Evolutionary conservation across 2,888 invertebrate genomes (phyloP), one percentile per base, ranked within the genome.

Genomic region (Eilema depressum): DNA sequence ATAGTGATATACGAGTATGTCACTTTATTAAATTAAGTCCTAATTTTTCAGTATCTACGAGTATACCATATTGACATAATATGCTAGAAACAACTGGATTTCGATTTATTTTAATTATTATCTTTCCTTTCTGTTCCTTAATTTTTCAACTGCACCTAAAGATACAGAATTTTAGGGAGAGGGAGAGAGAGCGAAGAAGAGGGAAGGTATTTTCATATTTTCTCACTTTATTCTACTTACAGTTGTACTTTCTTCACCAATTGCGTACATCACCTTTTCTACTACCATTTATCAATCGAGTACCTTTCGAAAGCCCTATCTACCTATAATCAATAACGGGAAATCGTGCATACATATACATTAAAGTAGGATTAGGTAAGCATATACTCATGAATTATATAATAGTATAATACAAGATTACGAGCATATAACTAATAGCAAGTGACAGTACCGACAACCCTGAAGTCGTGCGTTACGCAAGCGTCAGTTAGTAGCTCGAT

Each of bases 401-500:
- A 30, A 66, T 77, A 79, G 71, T 63, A 75, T 81, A 77, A 81
- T 63, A 63, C n/a, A 33, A 72, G 56, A 71, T 75, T 67, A 70
- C 65, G 67, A 70, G 63, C 60, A 53, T 53, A 65, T 68, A 69
- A 74, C 37, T 66, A 74, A 74, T 77, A 73, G 66, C 61, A 73
- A 70, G 66, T 68, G 75, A 68, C 70, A 64, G 56, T 68, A 70
- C 72, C 56, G 82, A 53, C 86, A 92, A 78, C 93, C 93, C 92
- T 93, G 79, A 79, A 83, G 84, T 84, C 77, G 82, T 85, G 81
- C 63, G 81, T 94, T 93, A 89, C 93, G 91, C 88, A 94, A 95
- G 86, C 84, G 73, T 84, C 84, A 79, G 87, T 89, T 89, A 89
- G 88, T 87, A 85, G 88, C 84, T 89, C 88, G 89, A 90, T 89